phyloP scores from a whole-genome alignment of 2,797 vertebrate species.

The Lagodon rhomboides region DNA sequence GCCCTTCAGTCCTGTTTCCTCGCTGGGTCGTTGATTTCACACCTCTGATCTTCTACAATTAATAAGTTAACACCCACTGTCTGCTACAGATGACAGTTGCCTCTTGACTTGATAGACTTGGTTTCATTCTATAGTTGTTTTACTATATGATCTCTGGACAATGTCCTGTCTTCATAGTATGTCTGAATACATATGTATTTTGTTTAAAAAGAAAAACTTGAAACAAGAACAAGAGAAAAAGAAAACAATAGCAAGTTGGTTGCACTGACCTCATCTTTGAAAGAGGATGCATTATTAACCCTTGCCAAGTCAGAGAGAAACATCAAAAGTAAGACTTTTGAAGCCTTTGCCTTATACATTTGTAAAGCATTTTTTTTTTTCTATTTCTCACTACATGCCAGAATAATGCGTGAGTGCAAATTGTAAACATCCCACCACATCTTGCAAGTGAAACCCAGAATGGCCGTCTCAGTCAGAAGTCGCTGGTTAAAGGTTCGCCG shows the following conservation, averaged over 20 bases:
- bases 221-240: not conserved
- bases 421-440: constrained; percentile 24
- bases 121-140: not conserved
- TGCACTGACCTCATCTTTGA: constrained; percentile 3
- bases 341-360: constrained; percentile 7
- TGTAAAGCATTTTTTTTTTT: not conserved
- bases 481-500: constrained; percentile 63
- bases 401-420: constrained; percentile 32
- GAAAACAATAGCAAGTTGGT: not conserved
- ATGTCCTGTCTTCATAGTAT: no score
- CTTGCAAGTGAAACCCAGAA: constrained; percentile 68
- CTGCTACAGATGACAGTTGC: constrained; percentile 19
- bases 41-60: constrained; percentile 58
- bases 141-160: no score
- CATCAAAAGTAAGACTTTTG: not conserved
- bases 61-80: constrained; percentile 20
- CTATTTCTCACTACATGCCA: not conserved
- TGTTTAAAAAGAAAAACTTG: not conserved
- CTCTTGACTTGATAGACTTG: constrained; percentile 5
- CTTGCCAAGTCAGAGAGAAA: not conserved
- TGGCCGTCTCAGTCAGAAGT: constrained; percentile 37
- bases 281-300: not conserved
- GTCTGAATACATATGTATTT: not conserved
- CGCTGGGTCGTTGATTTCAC: constrained; percentile 40
- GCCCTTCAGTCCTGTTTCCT: constrained; percentile 52